Conservation (phyloP, 2,113 vertebrate species). For the Lasiurus borealis region DNA sequence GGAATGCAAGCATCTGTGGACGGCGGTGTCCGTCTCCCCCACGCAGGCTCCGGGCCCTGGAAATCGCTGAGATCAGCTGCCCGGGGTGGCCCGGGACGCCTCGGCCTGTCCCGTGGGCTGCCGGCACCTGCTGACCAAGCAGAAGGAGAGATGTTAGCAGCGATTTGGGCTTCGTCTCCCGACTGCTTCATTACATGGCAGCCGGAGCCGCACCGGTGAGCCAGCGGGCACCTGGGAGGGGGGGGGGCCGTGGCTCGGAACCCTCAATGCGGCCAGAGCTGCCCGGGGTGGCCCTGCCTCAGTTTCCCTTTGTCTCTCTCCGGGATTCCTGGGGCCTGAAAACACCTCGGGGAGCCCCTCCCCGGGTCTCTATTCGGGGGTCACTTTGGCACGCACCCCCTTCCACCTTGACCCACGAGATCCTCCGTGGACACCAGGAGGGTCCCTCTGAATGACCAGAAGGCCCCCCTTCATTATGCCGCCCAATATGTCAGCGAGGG, state of each 20-base stretch:
- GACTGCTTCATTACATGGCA: constrained; percentile 34
- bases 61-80: constrained; percentile 53
- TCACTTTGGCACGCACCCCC: neutral
- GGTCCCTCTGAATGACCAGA: neutral
- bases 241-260: rapidly evolving
- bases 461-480: constrained; percentile 69
- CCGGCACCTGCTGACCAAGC: constrained; percentile 60
- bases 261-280: neutral
- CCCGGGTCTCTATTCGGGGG: neutral
- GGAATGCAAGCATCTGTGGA: neutral
- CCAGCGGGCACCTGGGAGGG: neutral
- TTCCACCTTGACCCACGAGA: neutral
- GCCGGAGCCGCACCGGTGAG: rapidly evolving
- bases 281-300: neutral
- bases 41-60: neutral
- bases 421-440: neutral
- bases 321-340: neutral
- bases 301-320: constrained; percentile 47
- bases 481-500: constrained; percentile 73
- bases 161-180: constrained; percentile 38
- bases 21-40: neutral
- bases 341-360: neutral
- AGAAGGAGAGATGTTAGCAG: neutral
- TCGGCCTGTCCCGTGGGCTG: neutral
- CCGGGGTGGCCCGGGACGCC: neutral